Base-by-base conservation (phyloP, 2,797 vertebrate species). In the Oreochromis mossambicus region DNA sequence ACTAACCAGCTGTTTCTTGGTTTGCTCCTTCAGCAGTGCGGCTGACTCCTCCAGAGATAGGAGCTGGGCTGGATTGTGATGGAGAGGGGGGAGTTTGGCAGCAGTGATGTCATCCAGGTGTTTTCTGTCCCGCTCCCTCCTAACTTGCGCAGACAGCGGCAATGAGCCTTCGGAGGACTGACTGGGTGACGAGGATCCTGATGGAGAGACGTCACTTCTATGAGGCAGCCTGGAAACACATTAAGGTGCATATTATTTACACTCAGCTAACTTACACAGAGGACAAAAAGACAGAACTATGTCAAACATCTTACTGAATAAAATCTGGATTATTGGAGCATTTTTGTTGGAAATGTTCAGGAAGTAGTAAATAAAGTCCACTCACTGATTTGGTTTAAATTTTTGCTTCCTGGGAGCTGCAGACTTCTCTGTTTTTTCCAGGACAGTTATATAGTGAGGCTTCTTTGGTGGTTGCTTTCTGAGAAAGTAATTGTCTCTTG, bases 71-170 rank as follows among this genome's bases (percentile, higher is more conserved):
- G 98, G 97, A 73, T 77, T 91, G 79, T 98, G 92, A 91, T 97
- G 96, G 15, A 99, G 97, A 0, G 96, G 98, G 9, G 98, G 97
- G 43, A 98, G 95, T 43, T 91, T 97, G 15, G 98, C 98, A 3
- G 99, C 94, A 48, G 98, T 99, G 94, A 98, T 93, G 79, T 99
- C 98, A 94, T 99, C 96, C 56, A 99, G 92, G 85, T 98, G 98
- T 90, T 98, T 97, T 90, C 93, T 97, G 81, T 99, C 97, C 56
- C 87, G 94, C 73, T 93, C 95, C 84, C 82, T 93, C 86, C 95
- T 96, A 68, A 96, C 97, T 79, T 97, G 96, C 2, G 85, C 13
- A 15, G 97, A 96, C 17, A 97, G 3, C 0, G 93, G 95, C 5
- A 93, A 93, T 7, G 46, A 88, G 29, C 70, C 78, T 36, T 90